Evolutionary conservation across 2,797 vertebrate genomes (phyloP).

Genomic region (Netta rufina): DNA sequence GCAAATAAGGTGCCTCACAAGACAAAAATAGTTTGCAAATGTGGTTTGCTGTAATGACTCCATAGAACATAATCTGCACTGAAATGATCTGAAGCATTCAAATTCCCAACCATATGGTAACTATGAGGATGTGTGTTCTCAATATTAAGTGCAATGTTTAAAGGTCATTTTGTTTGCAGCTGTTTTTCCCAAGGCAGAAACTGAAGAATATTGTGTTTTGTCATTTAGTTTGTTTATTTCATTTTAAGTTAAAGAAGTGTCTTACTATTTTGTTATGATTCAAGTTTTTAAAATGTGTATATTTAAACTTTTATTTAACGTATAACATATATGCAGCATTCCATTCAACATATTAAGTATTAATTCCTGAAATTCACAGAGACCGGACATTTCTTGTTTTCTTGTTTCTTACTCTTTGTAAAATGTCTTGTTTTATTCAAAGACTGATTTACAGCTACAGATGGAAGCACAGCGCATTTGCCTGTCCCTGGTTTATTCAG

Average conservation of each 20-base stretch:
- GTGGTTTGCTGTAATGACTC: not conserved
- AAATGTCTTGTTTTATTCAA: constrained; percentile 31
- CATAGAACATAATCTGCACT: not conserved
- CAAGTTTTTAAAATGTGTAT: not conserved
- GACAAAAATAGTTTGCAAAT: not conserved
- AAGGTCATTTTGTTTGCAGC: not conserved
- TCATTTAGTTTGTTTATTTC: not conserved
- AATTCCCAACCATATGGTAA: not conserved
- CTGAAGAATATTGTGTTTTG: not conserved
- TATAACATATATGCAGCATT: not conserved
- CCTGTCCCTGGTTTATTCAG: constrained; percentile 90
- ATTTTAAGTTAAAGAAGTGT: not conserved
- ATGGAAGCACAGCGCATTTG: constrained; percentile 95
- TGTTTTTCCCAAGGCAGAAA: not conserved
- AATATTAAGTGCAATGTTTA: not conserved
- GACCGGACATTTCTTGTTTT: not conserved
- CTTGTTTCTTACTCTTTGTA: not conserved
- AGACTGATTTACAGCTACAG: constrained; percentile 90
- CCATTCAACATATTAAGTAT: not conserved
- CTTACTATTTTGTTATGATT: not conserved
- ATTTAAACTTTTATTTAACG: not conserved
- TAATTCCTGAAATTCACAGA: not conserved
- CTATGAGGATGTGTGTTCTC: not conserved
- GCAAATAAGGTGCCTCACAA: not conserved
- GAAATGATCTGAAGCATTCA: not conserved